Percentiles rank a stretch among this genome's conserved stretches.
Conservation (phyloP, 2,113 vertebrate species). For the Phocoena sinus region DNA sequence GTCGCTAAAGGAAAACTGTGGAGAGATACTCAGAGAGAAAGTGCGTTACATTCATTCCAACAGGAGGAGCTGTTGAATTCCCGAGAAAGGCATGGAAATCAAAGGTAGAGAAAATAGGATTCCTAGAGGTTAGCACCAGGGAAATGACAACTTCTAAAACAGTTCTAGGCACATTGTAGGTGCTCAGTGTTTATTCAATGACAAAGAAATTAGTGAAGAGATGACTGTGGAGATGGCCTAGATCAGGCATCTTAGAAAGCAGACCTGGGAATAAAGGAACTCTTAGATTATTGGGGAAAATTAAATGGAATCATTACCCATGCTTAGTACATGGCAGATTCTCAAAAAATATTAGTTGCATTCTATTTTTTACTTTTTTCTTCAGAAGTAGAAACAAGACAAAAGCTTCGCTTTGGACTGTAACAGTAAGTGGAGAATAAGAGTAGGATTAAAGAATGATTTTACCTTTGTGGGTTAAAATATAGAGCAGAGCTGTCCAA, state of each 20-base stretch:
- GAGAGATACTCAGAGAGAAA: neutral
- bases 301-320: neutral
- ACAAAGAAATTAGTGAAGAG: neutral
- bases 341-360: neutral
- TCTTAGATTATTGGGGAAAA: neutral
- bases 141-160: neutral
- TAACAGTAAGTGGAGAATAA: neutral
- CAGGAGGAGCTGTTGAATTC: neutral
- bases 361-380: neutral
- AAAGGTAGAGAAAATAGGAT: neutral
- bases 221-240: neutral
- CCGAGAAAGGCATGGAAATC: neutral
- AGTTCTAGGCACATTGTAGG: neutral
- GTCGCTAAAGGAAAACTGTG: neutral
- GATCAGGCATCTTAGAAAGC: neutral
- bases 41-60: neutral
- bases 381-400: neutral
- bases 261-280: neutral
- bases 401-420: neutral
- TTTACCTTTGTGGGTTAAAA: neutral
- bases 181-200: neutral
- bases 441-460: neutral
- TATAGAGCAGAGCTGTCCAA: neutral
- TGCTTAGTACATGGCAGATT: neutral
- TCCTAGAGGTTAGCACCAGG: neutral